Conservation (phyloP, 2,113 vertebrate species). For the Pseudonaja textilis region DNA sequence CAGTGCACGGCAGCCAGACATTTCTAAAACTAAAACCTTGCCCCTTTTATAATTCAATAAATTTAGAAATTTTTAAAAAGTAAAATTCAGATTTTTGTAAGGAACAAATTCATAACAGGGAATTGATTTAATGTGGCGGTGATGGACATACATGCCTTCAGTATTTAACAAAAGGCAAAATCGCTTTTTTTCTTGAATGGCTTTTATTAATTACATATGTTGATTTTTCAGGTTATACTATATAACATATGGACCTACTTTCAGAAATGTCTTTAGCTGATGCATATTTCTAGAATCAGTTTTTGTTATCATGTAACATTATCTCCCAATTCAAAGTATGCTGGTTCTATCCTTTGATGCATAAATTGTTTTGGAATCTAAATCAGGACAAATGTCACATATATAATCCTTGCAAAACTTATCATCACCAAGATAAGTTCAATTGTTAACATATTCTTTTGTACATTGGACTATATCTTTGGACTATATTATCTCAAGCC, state of each 20-base stretch:
- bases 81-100: not conserved
- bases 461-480: not conserved
- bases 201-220: not conserved
- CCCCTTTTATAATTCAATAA: not conserved
- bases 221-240: not conserved
- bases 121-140: not conserved
- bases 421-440: not conserved
- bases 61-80: not conserved
- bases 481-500: not conserved
- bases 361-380: not conserved
- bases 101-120: not conserved
- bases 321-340: not conserved
- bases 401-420: too few relatives aligned
- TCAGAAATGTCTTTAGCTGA: not conserved
- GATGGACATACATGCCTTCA: not conserved
- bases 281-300: not conserved
- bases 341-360: not conserved
- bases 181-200: not conserved
- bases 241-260: not conserved
- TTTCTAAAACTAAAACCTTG: not conserved
- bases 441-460: not conserved
- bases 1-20: not conserved
- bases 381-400: not conserved
- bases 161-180: not conserved
- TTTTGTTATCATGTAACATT: not conserved